Evolutionary conservation across 1,140 invertebrate species (phyloP), one percentile per base, ranked within the genome.

Genomic region (Hypsibius dujardini): DNA sequence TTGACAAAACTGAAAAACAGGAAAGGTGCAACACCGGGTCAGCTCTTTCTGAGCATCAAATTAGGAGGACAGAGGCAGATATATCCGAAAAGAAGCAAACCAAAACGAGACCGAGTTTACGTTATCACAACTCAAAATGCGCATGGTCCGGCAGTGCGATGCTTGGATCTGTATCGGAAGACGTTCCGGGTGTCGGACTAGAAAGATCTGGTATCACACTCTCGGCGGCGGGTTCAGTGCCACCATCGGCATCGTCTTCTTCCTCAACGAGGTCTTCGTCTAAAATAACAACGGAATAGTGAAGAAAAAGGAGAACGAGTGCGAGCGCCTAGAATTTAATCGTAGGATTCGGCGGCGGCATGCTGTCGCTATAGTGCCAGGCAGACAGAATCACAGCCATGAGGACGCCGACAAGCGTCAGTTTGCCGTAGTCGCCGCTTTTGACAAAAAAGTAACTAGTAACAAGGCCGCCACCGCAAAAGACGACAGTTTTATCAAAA

Each of bases 321-420:
- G 12, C 42, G 42, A 15, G 42, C 7, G 42, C 45, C 62, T 45
- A 45, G 7, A 15, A 42, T 56, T 56, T 12, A 67, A 7, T n/a
- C 7, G 50, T n/a, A 56, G 7, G 50, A 56, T 7, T 12, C 50
- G 7, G 7, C 50, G 7, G 7, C 7, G 7, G 50, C 50, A 56
- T 56, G 12, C 7, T 3, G 45, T 67, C 62, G 45, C 62, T 42
- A 67, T 67, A 67, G 12, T 67, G 12, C 62, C 62, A 67, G 3
- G 62, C 62, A 67, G 62, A 67, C 12, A 67, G 42, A 42, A 67
- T 67, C 3, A 42, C 62, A 12, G 62, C 62, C 62, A 67, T 67
- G 12, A 67, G 12, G 3, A 67, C 62, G 45, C 62, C 62, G 3
- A 67, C 62, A 67, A 67, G 42, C 42, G 12, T 42, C 12, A 67